Conservation (phyloP, 35 echinoderm and acorn worm genomes). For the Ptychodera flava region DNA sequence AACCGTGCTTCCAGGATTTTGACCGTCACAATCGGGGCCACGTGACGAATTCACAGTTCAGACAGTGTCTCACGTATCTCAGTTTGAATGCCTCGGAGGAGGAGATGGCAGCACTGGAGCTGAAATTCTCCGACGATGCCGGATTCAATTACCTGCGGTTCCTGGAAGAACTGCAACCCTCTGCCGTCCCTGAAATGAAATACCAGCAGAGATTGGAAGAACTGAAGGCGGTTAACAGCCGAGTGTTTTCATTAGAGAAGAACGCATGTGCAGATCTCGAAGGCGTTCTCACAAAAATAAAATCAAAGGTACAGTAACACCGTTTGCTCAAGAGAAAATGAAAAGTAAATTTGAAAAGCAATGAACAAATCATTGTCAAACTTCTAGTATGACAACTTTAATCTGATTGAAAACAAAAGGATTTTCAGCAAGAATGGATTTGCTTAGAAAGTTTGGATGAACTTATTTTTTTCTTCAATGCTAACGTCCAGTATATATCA, state of each 20-base stretch:
- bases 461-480: no score
- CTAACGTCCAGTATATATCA: no score
- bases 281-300: conserved; percentile 79
- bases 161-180: conserved; percentile 76
- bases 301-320: conserved; percentile 93
- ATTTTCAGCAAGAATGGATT: no score
- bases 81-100: conserved; percentile 63
- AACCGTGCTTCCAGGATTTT: conserved; percentile 93
- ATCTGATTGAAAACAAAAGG: no score
- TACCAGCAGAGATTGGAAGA: conserved; percentile 73
- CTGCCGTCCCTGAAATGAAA: conserved; percentile 60
- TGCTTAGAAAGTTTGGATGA: no score
- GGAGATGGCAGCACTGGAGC: conserved; percentile 70
- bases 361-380: no score
- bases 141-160: conserved; percentile 85
- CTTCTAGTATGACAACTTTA: no score
- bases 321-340: no score
- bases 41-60: conserved; percentile 84
- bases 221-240: conserved; percentile 58
- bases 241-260: conserved; percentile 56
- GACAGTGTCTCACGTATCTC: conserved; percentile 85
- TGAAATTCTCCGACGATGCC: conserved; percentile 79
- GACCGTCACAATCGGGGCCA: conserved; percentile 92
- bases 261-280: conserved; percentile 66
- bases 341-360: no score